Percentiles rank a stretch among this genome's conserved stretches.
These are phyloP conservation scores for Eilema sororculum DNA, from an alignment of 2,888 invertebrate species.

Conservation along the genomic window DNA sequence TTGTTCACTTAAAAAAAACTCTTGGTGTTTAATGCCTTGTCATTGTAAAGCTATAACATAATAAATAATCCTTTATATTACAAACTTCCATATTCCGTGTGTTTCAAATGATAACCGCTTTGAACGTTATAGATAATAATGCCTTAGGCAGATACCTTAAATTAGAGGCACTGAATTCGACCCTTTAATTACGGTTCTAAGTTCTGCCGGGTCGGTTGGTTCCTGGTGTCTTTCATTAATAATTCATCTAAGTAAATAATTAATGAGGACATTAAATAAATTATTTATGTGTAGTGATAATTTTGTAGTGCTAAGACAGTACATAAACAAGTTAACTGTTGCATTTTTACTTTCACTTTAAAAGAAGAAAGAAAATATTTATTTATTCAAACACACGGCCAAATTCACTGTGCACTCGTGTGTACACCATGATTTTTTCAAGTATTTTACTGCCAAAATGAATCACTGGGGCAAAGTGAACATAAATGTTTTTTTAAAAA, in stretches of 20 bases:
- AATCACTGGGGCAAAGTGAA: too few relatives aligned
- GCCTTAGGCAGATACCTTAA: not conserved
- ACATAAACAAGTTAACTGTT: too few relatives aligned
- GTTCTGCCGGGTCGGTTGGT: not conserved
- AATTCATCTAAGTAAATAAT: not conserved
- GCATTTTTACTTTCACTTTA: too few relatives aligned
- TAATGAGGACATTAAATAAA: not conserved
- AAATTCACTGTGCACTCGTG: too few relatives aligned
- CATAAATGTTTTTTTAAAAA: too few relatives aligned
- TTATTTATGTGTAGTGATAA: not conserved
- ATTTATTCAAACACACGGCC: too few relatives aligned
- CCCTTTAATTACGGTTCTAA: constrained; percentile 1
- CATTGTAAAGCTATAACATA: too few relatives aligned
- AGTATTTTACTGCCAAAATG: too few relatives aligned
- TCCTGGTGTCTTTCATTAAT: constrained; percentile 13
- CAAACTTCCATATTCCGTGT: not conserved
- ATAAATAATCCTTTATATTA: not conserved
- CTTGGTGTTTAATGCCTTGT: too few relatives aligned
- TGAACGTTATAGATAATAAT: not conserved
- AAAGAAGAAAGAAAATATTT: too few relatives aligned
- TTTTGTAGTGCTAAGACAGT: not conserved
- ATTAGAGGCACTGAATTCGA: constrained; percentile 2
- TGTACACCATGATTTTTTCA: too few relatives aligned
- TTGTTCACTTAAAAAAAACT: too few relatives aligned
- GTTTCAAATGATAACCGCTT: not conserved